Evolutionary conservation across 2,113 vertebrate genomes (phyloP).

Genomic region (Crotophaga sulcirostris): DNA sequence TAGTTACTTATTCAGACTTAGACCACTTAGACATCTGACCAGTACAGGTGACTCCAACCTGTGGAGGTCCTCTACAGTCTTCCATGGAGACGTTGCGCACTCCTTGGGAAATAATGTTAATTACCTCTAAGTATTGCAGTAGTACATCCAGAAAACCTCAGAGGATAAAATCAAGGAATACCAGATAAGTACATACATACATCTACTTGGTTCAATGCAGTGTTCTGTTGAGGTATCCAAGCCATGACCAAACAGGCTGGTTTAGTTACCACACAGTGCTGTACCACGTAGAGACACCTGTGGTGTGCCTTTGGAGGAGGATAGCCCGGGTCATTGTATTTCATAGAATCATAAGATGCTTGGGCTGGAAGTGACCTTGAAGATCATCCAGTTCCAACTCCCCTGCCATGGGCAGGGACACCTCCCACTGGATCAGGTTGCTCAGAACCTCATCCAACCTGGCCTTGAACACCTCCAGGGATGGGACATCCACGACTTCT

Average conservation of each 20-base stretch:
- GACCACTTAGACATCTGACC: background rate
- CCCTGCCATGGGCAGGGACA: too few species aligned
- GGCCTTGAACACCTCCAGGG: too few species aligned
- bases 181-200: background rate
- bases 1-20: background rate
- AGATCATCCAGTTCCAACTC: too few species aligned
- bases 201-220: background rate
- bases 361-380: too few species aligned
- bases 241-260: background rate
- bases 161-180: background rate
- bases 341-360: too few species aligned
- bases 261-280: background rate
- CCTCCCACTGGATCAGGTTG: too few species aligned
- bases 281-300: background rate
- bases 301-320: background rate
- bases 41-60: background rate
- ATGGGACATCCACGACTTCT: too few species aligned
- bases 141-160: background rate
- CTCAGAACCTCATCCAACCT: too few species aligned
- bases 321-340: background rate
- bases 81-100: rapidly evolving
- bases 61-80: background rate
- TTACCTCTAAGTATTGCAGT: background rate
- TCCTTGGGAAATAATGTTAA: background rate
- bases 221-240: background rate